Conservation (phyloP, 1,140 invertebrate genomes). For the Dryas iulia region DNA sequence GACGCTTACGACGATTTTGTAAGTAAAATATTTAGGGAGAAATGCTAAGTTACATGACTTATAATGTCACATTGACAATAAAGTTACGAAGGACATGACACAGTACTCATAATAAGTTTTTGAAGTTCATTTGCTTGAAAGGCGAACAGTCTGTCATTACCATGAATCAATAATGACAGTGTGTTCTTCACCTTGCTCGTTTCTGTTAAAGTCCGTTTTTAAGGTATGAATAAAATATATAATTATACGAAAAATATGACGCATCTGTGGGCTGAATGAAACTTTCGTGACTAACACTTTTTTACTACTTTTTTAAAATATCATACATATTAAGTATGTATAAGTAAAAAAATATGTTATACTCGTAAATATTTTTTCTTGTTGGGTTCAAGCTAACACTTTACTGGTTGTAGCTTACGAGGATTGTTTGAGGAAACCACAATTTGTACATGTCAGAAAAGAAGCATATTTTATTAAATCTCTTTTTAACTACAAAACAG, state of each 20-base stretch:
- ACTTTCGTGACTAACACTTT: background rate
- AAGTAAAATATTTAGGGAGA: slow-evolving; percentile 78
- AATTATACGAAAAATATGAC: background rate
- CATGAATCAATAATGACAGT: slow-evolving; percentile 1
- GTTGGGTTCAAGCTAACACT: too few relatives aligned
- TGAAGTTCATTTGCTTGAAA: background rate
- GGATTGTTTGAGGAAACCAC: too few relatives aligned
- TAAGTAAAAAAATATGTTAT: background rate
- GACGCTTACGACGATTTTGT: slow-evolving; percentile 99
- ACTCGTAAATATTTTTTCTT: background rate
- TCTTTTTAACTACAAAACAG: too few relatives aligned
- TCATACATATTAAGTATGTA: background rate
- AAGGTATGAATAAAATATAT: background rate
- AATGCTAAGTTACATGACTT: background rate
- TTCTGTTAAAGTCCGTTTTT: background rate
- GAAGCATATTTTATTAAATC: too few relatives aligned
- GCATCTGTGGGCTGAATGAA: background rate
- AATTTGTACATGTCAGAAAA: too few relatives aligned
- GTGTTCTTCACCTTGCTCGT: background rate
- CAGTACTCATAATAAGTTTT: background rate
- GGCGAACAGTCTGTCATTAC: slow-evolving; percentile 4
- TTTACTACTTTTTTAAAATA: background rate
- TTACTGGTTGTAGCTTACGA: too few relatives aligned
- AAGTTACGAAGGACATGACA: background rate
- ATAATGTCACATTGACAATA: background rate